phyloP scores from a whole-genome alignment of 2,113 vertebrate genomes.

The Ia io region DNA sequence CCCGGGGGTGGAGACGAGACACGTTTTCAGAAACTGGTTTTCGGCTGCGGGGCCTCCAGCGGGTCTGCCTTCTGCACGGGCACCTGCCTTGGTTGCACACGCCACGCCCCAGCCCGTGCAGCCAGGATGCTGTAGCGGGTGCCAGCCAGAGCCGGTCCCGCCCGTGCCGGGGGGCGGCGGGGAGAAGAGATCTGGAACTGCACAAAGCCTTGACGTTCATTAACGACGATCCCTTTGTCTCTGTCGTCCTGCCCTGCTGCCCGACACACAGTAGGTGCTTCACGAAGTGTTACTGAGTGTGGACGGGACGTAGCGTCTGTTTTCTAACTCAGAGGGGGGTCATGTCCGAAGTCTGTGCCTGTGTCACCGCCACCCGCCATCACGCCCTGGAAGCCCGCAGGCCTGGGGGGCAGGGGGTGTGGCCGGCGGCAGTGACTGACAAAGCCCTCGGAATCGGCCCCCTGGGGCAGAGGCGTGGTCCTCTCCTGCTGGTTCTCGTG shows the following conservation, averaged over 20 bases:
- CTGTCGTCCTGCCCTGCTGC: fast-evolving
- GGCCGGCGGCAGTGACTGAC: too few relatives aligned
- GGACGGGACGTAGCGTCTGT: not conserved
- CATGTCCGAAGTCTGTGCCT: not conserved
- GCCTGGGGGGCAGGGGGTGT: too few relatives aligned
- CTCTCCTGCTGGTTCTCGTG: fast-evolving
- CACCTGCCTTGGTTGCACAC: not conserved
- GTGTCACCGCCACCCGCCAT: fast-evolving
- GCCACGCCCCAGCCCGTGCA: not conserved
- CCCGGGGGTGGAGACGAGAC: not conserved
- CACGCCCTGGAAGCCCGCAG: too few relatives aligned
- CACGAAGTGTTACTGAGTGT: fast-evolving
- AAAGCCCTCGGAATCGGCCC: not conserved
- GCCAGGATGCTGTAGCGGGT: not conserved
- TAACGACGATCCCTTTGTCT: not conserved
- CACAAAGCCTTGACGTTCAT: fast-evolving
- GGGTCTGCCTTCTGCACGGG: slow-evolving; percentile 7
- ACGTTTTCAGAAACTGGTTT: not conserved
- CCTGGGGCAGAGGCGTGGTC: too few relatives aligned
- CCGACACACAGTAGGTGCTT: not conserved
- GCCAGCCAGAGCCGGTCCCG: too few relatives aligned
- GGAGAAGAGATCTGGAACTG: fast-evolving
- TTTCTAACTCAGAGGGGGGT: fast-evolving
- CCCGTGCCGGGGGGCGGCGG: too few relatives aligned
- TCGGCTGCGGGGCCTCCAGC: not conserved